Percentiles rank a stretch among this genome's conserved stretches.
These are phyloP conservation scores for Hyles vespertilio DNA, from an alignment of 1,140 invertebrate species.

Conservation along the genomic window DNA sequence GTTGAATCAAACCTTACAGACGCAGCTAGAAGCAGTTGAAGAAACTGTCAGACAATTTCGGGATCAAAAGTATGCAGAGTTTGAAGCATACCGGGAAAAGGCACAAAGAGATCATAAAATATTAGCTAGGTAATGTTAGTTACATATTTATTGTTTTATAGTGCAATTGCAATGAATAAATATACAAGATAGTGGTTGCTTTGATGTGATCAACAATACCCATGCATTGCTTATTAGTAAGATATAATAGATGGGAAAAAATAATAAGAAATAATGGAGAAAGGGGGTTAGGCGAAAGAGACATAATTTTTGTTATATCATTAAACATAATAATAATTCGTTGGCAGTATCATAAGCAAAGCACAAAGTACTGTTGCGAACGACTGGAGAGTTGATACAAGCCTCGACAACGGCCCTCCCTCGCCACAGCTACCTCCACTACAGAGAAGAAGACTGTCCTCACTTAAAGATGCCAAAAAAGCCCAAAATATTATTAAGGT, in stretches of 20 bases:
- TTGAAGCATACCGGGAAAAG: slow-evolving; percentile 66
- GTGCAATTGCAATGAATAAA: background rate
- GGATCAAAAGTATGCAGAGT: slow-evolving; percentile 72
- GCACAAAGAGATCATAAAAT: slow-evolving; percentile 72
- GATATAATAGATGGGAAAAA: too few relatives aligned
- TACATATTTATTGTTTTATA: background rate
- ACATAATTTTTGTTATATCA: background rate
- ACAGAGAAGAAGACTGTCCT: slow-evolving; percentile 68
- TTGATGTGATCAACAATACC: too few relatives aligned
- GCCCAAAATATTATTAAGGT: slow-evolving; percentile 53
- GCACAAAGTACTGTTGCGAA: slow-evolving; percentile 36
- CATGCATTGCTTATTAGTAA: too few relatives aligned
- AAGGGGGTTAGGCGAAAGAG: too few relatives aligned
- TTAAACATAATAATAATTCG: slow-evolving; percentile 9
- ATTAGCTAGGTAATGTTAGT: slow-evolving; percentile 56
- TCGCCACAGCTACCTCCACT: slow-evolving; percentile 57
- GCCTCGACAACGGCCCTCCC: slow-evolving; percentile 52
- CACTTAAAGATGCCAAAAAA: slow-evolving; percentile 67
- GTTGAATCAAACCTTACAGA: slow-evolving; percentile 57
- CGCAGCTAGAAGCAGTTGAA: slow-evolving; percentile 61
- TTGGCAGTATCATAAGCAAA: slow-evolving; percentile 63
- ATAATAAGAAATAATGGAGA: too few relatives aligned
- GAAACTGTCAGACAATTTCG: slow-evolving; percentile 68
- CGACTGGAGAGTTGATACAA: slow-evolving; percentile 44
- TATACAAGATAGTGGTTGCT: too few relatives aligned